Conservation (phyloP, 2,888 invertebrate genomes). For the Nesidiocoris tenuis region DNA sequence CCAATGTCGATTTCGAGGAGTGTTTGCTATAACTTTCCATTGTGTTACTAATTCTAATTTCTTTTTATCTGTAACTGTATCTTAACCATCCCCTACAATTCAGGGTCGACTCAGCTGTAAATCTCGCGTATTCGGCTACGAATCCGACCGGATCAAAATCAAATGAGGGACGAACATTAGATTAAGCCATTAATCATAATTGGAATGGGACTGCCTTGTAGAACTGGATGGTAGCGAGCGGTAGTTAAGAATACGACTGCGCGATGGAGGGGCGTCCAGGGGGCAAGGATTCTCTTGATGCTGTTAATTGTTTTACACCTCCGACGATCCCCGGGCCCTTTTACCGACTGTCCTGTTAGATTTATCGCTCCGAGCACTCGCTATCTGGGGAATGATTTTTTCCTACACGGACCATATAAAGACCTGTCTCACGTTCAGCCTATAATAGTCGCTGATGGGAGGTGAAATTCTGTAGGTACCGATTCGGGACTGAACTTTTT, state of each 20-base stretch:
- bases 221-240: background rate
- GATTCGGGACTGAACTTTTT: too few species aligned
- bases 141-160: background rate
- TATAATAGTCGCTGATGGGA: too few species aligned
- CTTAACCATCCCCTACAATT: too few species aligned
- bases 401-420: background rate
- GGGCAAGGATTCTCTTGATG: background rate
- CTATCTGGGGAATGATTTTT: background rate
- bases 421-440: too few species aligned
- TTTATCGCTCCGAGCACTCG: background rate
- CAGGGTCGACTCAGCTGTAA: too few species aligned
- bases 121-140: background rate
- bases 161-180: background rate
- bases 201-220: conserved; percentile 15
- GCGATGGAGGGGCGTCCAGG: too few species aligned
- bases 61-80: too few species aligned
- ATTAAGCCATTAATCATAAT: conserved; percentile 35
- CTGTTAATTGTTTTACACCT: background rate
- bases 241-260: background rate
- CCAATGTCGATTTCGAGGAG: too few species aligned
- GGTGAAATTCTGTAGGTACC: too few species aligned
- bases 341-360: background rate
- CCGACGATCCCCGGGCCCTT: background rate
- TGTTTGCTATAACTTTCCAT: too few species aligned
- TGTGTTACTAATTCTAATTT: too few species aligned